Conservation (phyloP, 2,113 vertebrate genomes). For the Baryphthengus martii region DNA sequence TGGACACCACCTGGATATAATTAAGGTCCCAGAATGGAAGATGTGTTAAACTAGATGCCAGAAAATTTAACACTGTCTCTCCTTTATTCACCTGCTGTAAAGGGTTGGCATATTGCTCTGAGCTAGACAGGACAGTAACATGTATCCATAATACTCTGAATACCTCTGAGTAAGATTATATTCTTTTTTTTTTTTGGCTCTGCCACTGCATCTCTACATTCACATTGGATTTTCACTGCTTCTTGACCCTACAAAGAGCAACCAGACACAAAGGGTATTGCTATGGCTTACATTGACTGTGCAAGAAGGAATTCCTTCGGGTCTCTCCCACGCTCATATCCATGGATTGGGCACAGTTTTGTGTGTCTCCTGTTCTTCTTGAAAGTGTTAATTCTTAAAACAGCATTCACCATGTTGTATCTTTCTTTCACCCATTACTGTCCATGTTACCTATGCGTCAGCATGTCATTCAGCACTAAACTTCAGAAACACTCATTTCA, state of each 20-base stretch:
- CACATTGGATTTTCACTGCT: neutral
- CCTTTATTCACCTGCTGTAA: neutral
- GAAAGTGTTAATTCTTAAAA: constrained; percentile 43
- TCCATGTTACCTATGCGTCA: constrained; percentile 31
- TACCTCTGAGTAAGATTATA: neutral
- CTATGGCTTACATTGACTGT: neutral
- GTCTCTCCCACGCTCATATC: neutral
- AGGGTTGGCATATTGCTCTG: neutral
- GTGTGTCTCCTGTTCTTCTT: neutral
- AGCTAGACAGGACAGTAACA: neutral
- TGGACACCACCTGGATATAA: constrained; percentile 74
- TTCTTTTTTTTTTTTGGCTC: neutral
- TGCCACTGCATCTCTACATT: neutral
- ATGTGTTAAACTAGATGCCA: constrained; percentile 60
- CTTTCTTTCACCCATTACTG: constrained; percentile 19
- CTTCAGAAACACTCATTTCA: constrained; percentile 44
- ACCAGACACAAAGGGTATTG: neutral
- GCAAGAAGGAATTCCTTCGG: neutral
- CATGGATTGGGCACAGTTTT: neutral
- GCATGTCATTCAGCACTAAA: constrained; percentile 30
- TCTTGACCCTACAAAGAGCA: neutral
- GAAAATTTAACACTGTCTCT: constrained; percentile 61
- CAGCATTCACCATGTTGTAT: neutral
- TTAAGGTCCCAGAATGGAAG: constrained; percentile 61
- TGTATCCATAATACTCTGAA: neutral